A percentile compares a stretch with the other conserved stretches of the same genome.
These are phyloP conservation scores for Antheraea pernyi DNA, from an alignment of 1,140 invertebrate species.

Conservation along the genomic window DNA sequence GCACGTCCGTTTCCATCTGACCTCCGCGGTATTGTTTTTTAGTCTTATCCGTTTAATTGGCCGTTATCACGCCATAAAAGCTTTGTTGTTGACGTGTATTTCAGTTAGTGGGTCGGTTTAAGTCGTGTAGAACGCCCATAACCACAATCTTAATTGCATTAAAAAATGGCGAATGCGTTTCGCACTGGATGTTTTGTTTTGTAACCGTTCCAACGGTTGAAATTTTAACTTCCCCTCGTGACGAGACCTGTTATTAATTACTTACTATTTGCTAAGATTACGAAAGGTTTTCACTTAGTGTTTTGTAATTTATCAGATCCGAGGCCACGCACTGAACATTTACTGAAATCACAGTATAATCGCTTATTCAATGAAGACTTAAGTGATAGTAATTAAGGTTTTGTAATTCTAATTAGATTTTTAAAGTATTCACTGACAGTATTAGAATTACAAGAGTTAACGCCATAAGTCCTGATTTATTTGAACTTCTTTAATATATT, in stretches of 20 bases:
- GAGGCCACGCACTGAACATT: background rate
- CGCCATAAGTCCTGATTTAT: too few species aligned
- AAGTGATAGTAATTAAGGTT: too few species aligned
- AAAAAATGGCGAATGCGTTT: background rate
- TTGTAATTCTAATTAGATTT: too few species aligned
- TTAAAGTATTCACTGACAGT: too few species aligned
- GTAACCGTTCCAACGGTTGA: slow-evolving; percentile 6
- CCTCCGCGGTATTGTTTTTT: slow-evolving; percentile 20
- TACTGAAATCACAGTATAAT: too few species aligned
- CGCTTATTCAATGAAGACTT: too few species aligned
- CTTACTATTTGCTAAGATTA: slow-evolving; percentile 1
- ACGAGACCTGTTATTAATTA: slow-evolving; percentile 7
- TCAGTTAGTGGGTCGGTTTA: slow-evolving; percentile 7
- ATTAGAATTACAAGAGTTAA: too few species aligned
- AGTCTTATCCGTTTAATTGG: slow-evolving; percentile 22
- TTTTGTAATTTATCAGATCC: background rate
- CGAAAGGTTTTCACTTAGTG: background rate
- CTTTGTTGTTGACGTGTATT: slow-evolving; percentile 8
- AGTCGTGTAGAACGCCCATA: background rate
- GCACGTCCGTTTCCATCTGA: slow-evolving; percentile 16
- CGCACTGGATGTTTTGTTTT: slow-evolving; percentile 14
- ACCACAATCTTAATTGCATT: slow-evolving; percentile 10
- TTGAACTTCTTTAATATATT: too few species aligned
- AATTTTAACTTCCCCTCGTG: slow-evolving; percentile 9
- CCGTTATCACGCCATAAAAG: slow-evolving; percentile 15